Evolutionary conservation across 2,888 invertebrate species (phyloP), one percentile per base, ranked within the genome.

Genomic region (Euzophera pinguis): DNA sequence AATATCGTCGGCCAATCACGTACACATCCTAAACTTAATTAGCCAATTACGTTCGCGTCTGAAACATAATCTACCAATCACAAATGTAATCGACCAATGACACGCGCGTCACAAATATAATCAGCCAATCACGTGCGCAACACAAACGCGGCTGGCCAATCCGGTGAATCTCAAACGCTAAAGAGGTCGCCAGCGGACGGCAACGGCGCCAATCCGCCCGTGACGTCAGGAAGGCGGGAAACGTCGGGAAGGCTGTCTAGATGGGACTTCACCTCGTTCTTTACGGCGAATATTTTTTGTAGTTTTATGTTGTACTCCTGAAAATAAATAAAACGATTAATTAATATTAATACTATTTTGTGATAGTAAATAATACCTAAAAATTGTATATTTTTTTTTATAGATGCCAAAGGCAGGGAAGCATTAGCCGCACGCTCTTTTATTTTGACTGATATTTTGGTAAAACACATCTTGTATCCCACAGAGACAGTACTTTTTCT

Each of bases 101-200:
- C 32, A 10, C 8, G 10, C 3, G 32, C 32, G 10, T 10, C 32
- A 32, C 32, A 32, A 4, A 32, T 9, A 6, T 9, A 2, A 8
- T 32, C 3, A 8, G 32, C 41, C n/a, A 16, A 12, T 38, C 38
- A 12, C 17, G 17, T 41, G 16, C 41, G 41, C 16, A 9, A 3
- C 16, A 14, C 13, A 12, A 39, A 6, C 16, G 3, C 10, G 39
- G 17, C 8, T 16, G 16, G 17, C 14, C 38, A 32, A 32, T 32
- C 32, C 7, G 12, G 4, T 2, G 5, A n/a, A 32, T 17, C 56
- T 84, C 76, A 96, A 80, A 84, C 60, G 59, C 93, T 96, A 84
- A 99, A 99, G 38, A 99, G 92, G 86, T 99, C 98, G 1, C 98
- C 98, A 35, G 98, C 98, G 3, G 98, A 98, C 35, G 98, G 98